Evolutionary conservation across 2,888 invertebrate species (phyloP), one percentile per base, ranked within the genome.

Genomic region (Pollenia angustigena): DNA sequence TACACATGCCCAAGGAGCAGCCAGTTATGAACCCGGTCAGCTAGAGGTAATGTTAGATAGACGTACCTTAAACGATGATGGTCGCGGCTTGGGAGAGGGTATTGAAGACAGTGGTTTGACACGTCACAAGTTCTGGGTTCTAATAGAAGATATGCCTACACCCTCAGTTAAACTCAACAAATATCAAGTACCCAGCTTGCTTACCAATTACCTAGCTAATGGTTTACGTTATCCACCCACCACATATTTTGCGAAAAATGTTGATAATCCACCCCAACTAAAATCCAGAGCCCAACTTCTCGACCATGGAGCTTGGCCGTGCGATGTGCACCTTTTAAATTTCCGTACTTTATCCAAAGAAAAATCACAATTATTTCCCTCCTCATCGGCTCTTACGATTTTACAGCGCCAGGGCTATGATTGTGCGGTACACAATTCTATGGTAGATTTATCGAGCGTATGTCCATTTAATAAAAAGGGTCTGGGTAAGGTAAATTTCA

Each of bases 21-120:
- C 98, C 3, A 96, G 97, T 84, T 97, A 97, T 93, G 96, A 98
- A 90, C 96, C 97, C 0, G 99, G 99, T 3, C 96, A 96, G 92
- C 92, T 99, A 71, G 99, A 99, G 92, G 96, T 99, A 0, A 98
- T 99, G 97, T 94, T 99, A 78, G 99, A 99, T 91, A 94, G 99
- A 1, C 94, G 99, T 60, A 97, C 99, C 0, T 94, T 97, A 7
- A 98, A 99, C 92, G 99, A 99, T 91, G 99, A 99, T 91, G 97
- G 97, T 76, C 94, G 99, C 86, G 99, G 99, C 11, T 96, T 99
- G 95, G 98, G 98, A 2, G 98, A 99, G 92, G 98, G 98, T 23
- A 96, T 99, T 1, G 96, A 97, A 0, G 99, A 99, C 93, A 99
- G 99, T 93, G 95, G 97, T 84, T 95, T 95, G 52, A 97, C 97